Conservation (phyloP, 2,113 vertebrate genomes). For the Colossoma macropomum region DNA sequence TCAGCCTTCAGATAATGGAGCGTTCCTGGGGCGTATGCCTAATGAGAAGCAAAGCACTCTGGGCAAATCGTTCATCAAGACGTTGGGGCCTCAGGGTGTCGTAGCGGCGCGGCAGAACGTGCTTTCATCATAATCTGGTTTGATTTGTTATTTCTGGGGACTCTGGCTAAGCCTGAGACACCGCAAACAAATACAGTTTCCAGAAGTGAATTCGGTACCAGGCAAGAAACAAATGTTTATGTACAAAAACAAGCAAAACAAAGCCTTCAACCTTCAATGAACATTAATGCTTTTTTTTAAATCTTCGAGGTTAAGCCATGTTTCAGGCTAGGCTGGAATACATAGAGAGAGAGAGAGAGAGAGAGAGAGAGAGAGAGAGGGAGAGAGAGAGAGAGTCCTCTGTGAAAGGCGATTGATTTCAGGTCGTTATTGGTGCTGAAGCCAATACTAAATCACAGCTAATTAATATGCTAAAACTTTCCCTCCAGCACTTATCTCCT, state of each 20-base stretch:
- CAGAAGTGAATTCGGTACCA: background rate
- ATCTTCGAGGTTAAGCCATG: constrained; percentile 2
- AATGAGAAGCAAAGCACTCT: constrained; percentile 24
- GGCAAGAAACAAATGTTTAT: background rate
- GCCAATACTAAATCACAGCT: constrained; percentile 54
- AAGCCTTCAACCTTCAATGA: background rate
- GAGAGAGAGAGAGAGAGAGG: background rate
- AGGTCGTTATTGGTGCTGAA: constrained; percentile 46
- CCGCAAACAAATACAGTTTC: background rate
- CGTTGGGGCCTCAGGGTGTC: background rate
- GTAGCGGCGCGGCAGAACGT: background rate
- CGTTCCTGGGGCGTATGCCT: background rate
- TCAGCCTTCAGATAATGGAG: background rate
- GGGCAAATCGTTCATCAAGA: constrained; percentile 10
- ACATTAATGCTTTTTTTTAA: background rate
- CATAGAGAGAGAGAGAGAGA: constrained; percentile 2
- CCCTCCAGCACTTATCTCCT: constrained; percentile 51
- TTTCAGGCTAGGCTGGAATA: background rate
- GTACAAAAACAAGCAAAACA: background rate
- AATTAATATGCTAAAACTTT: constrained; percentile 61
- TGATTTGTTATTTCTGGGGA: background rate
- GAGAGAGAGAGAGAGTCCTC: constrained; percentile 30
- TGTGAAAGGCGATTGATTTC: constrained; percentile 46
- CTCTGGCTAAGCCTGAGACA: background rate
- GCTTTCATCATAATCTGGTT: constrained; percentile 2